phyloP scores from a whole-genome alignment of 2,113 vertebrate species.

The Boleophthalmus pectinirostris region DNA sequence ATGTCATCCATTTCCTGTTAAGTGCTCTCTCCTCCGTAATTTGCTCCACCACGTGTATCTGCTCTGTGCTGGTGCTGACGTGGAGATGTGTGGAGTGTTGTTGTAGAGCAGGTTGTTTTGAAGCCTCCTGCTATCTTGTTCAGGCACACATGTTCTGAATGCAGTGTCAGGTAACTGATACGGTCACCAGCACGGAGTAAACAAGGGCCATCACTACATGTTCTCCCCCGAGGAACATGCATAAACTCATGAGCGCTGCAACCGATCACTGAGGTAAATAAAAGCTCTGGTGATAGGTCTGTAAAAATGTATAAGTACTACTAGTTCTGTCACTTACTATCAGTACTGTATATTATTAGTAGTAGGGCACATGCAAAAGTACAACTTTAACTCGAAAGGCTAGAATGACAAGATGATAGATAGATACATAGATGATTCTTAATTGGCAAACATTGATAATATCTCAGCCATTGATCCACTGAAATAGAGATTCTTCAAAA shows the following conservation, averaged over 20 bases:
- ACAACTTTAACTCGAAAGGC: too few relatives aligned
- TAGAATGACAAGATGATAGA: too few relatives aligned
- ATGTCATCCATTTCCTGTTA: not conserved
- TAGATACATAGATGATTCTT: too few relatives aligned
- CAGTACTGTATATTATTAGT: not conserved
- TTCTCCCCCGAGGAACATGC: constrained; percentile 61
- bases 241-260: constrained; percentile 63
- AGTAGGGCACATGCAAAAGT: too few relatives aligned
- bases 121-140: constrained; percentile 62
- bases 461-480: too few relatives aligned
- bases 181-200: constrained; percentile 73
- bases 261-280: constrained; percentile 26
- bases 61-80: constrained; percentile 49
- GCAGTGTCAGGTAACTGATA: constrained; percentile 75
- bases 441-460: too few relatives aligned
- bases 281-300: constrained; percentile 9
- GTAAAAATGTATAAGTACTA: not conserved
- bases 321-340: not conserved
- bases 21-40: constrained; percentile 32
- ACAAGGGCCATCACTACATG: constrained; percentile 62
- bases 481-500: too few relatives aligned
- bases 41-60: constrained; percentile 44
- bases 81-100: constrained; percentile 38
- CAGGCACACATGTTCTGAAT: constrained; percentile 57
- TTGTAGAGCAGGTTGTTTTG: constrained; percentile 74